Evolutionary conservation across 1,140 invertebrate genomes (phyloP).

Genomic region (Trichonephila clavata): DNA sequence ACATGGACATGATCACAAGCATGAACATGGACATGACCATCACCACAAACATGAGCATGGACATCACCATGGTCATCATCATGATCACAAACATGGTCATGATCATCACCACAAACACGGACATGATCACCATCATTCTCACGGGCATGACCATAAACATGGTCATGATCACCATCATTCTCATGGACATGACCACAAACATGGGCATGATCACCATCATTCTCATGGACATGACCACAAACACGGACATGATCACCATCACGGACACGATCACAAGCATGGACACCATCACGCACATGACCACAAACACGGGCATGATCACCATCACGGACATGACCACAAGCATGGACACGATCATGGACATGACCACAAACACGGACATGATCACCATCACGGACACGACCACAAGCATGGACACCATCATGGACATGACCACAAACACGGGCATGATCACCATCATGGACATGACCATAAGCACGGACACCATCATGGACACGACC

Average conservation of each 20-base stretch:
- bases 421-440: background rate
- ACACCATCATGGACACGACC: background rate
- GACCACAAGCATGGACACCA: background rate
- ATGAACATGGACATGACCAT: conserved; percentile 2
- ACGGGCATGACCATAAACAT: conserved; percentile 4
- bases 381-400: background rate
- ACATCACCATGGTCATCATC: conserved; percentile 30
- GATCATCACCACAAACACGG: conserved; percentile 16
- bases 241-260: background rate
- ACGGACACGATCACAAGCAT: background rate
- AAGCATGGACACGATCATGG: background rate
- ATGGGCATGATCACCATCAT: conserved; percentile 28
- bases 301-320: background rate
- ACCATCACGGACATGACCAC: background rate
- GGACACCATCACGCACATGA: background rate
- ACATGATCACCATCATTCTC: background rate
- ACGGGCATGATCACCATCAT: background rate
- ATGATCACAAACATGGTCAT: conserved; percentile 26
- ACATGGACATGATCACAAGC: background rate
- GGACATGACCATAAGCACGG: background rate
- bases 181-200: conserved; percentile 5
- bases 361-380: background rate
- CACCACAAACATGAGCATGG: background rate
- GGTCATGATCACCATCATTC: background rate
- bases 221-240: background rate